A percentile compares a stretch with the other conserved stretches of the same genome.
Conservation (phyloP, 23 tunicate species). For the Styela clava region DNA sequence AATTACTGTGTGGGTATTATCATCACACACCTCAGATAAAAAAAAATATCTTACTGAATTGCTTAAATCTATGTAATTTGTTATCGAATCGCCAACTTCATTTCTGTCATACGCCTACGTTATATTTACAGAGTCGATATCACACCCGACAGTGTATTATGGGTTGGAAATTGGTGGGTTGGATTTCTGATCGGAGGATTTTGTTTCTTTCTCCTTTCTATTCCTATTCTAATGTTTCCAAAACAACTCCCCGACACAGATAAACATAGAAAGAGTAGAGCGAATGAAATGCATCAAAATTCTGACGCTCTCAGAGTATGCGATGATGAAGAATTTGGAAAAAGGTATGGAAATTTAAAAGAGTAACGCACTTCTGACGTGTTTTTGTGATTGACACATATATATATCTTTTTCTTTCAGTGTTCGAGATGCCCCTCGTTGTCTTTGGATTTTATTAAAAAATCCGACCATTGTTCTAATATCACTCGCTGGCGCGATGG, state of each 20-base stretch:
- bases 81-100: too few relatives aligned
- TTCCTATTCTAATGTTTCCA: constrained; percentile 66
- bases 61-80: too few relatives aligned
- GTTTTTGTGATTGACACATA: not conserved
- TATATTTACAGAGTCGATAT: constrained; percentile 54
- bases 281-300: constrained; percentile 66
- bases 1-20: too few relatives aligned
- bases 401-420: constrained; percentile 31
- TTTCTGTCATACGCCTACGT: too few relatives aligned
- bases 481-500: constrained; percentile 65
- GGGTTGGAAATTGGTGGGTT: constrained; percentile 89
- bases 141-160: constrained; percentile 29
- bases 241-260: constrained; percentile 89
- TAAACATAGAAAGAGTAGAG: constrained; percentile 56
- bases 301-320: constrained; percentile 32
- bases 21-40: too few relatives aligned
- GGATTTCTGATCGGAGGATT: constrained; percentile 75
- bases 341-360: constrained; percentile 68
- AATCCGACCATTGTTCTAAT: constrained; percentile 49
- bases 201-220: constrained; percentile 39
- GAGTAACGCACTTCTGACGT: too few relatives aligned
- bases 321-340: constrained; percentile 64
- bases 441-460: constrained; percentile 40
- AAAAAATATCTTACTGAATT: too few relatives aligned
- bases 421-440: constrained; percentile 61